Evolutionary conservation across 2,797 vertebrate species (phyloP).

Genomic region (Podargus strigoides): DNA sequence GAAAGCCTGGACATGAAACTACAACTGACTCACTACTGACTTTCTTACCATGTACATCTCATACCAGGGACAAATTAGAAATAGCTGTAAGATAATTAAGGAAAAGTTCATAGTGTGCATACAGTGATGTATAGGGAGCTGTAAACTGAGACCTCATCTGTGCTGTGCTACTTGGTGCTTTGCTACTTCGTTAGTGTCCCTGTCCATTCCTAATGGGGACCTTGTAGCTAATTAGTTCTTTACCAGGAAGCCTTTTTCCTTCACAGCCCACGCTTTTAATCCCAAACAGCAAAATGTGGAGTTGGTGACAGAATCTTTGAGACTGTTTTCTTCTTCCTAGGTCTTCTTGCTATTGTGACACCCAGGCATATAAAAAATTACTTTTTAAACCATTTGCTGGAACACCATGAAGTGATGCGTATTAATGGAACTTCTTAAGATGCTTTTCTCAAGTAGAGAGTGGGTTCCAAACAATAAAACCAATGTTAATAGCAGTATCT

Average conservation of each 20-base stretch:
- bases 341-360: background rate
- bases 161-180: background rate
- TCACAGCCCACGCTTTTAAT: background rate
- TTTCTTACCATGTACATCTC: background rate
- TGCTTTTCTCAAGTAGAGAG: background rate
- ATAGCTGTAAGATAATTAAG: background rate
- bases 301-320: constrained; percentile 10
- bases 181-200: background rate
- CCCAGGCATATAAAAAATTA: background rate
- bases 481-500: background rate
- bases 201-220: background rate
- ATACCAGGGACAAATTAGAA: background rate
- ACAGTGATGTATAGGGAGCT: background rate
- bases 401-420: background rate
- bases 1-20: background rate
- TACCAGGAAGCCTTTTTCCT: constrained; percentile 7
- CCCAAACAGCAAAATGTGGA: constrained; percentile 3
- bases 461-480: background rate
- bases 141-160: background rate
- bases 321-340: background rate
- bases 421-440: background rate
- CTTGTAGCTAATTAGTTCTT: background rate
- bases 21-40: background rate
- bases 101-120: background rate
- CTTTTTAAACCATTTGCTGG: background rate